Percentiles rank a stretch among this genome's conserved stretches.
These are phyloP conservation scores for Tenebrosternarchus preto DNA, from an alignment of 2,113 vertebrate species.

Conservation along the genomic window DNA sequence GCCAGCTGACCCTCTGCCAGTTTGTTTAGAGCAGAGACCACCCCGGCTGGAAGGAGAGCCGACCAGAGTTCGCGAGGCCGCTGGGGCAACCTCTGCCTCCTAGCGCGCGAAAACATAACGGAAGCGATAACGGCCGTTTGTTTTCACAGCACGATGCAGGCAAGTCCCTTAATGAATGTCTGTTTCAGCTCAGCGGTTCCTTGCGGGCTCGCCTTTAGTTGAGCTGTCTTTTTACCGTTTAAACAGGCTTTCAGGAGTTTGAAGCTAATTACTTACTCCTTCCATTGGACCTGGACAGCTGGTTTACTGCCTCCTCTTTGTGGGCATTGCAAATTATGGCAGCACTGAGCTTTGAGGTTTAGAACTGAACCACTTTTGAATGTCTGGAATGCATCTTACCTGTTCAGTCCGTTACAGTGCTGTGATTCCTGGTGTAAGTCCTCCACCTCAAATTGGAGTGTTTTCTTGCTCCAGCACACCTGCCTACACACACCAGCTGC, in stretches of 20 bases:
- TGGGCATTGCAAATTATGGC: no score
- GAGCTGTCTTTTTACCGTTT: neutral
- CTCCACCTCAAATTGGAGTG: no score
- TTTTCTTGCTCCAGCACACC: no score
- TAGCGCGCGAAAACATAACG: neutral
- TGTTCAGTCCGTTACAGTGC: no score
- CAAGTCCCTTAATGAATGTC: neutral
- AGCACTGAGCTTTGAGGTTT: no score
- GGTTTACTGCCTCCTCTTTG: neutral
- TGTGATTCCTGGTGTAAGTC: no score
- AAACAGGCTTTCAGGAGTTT: neutral
- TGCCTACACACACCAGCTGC: no score
- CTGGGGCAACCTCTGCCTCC: neutral
- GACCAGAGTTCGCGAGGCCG: slow-evolving; percentile 2
- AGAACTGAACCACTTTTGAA: no score
- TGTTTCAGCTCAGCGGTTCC: slow-evolving; percentile 1
- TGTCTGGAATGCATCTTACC: no score
- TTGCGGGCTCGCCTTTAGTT: neutral
- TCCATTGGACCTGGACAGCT: neutral
- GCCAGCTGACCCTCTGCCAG: slow-evolving; percentile 73
- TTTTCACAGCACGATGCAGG: neutral
- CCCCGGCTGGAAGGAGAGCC: neutral
- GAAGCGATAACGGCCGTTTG: neutral
- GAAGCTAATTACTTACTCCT: neutral
- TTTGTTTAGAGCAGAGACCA: slow-evolving; percentile 51